These are phyloP conservation scores for Dolichallabes microphthalmus DNA, from an alignment of 2,113 vertebrate species.

Conservation along the genomic window DNA sequence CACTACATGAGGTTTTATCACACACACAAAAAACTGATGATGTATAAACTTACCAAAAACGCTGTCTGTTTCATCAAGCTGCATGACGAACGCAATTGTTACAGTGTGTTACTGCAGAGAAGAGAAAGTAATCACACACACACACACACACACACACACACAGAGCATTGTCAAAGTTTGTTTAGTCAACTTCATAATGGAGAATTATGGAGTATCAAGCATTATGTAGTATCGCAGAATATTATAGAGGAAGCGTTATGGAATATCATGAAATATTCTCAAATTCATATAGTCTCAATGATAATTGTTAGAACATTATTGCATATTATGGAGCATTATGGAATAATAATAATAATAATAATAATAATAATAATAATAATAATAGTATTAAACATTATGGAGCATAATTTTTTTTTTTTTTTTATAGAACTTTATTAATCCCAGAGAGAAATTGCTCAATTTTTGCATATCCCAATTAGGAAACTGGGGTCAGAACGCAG, in stretches of 20 bases:
- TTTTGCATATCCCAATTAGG: no score
- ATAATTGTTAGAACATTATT: not conserved
- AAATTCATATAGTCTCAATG: not conserved
- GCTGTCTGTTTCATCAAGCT: conserved; percentile 53
- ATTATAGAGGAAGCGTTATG: not conserved
- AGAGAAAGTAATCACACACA: not conserved
- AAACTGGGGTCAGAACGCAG: no score
- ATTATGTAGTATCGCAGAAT: not conserved
- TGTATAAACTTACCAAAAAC: conserved; percentile 54
- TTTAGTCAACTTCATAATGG: not conserved
- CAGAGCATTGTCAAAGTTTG: not conserved
- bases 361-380: no score
- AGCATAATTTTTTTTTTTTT: no score
- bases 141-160: conserved; percentile 1
- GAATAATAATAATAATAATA: no score
- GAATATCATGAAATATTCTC: not conserved
- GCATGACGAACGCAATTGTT: conserved; percentile 40
- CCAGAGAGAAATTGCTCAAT: no score
- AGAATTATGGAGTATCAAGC: not conserved
- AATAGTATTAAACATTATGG: not conserved
- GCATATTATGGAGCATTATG: no score
- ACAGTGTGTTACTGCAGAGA: conserved; percentile 15
- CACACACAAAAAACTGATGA: not conserved
- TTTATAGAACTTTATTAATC: no score
- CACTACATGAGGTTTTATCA: not conserved